These are phyloP conservation scores for Zoanthus gigantus DNA, from an alignment of 92 coral and sea anemone genomes.

Conservation along the genomic window DNA sequence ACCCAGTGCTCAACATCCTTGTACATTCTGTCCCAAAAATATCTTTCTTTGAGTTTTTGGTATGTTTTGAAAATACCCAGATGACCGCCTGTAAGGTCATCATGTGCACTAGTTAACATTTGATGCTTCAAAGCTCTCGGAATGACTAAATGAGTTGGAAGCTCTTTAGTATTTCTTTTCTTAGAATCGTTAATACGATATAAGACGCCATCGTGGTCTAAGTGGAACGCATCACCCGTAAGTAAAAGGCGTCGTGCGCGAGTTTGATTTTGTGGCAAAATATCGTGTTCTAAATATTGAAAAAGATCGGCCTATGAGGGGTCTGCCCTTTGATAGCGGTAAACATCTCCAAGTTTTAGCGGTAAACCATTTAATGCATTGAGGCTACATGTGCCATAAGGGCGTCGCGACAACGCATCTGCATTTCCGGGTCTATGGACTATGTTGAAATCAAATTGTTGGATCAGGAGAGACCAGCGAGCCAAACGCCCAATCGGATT, in stretches of 20 bases:
- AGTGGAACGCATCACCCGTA: neutral
- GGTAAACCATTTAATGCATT: slow-evolving; percentile 26
- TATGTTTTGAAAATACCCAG: slow-evolving; percentile 48
- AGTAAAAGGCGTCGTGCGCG: neutral
- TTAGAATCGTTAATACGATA: neutral
- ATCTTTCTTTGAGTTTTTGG: slow-evolving; percentile 8
- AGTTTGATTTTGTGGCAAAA: slow-evolving; percentile 8
- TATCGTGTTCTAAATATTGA: neutral
- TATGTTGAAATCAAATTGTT: slow-evolving; percentile 38
- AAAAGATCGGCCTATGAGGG: neutral
- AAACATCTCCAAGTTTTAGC: slow-evolving; percentile 2
- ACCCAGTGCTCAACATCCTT: slow-evolving; percentile 38
- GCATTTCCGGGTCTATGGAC: slow-evolving; percentile 39
- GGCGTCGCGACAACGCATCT: neutral
- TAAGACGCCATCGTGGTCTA: neutral
- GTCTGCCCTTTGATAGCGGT: neutral
- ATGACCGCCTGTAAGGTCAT: slow-evolving; percentile 48
- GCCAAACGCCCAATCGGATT: slow-evolving; percentile 41
- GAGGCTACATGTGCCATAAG: slow-evolving; percentile 36
- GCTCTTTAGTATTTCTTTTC: neutral
- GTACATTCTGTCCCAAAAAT: neutral
- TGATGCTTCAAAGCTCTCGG: slow-evolving; percentile 14
- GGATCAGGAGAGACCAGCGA: slow-evolving; percentile 32
- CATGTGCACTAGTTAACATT: slow-evolving; percentile 12
- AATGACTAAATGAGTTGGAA: neutral